Evolutionary conservation across 2,888 invertebrate species (phyloP), one percentile per base, ranked within the genome.

Genomic region (Ptilodon capucinus): DNA sequence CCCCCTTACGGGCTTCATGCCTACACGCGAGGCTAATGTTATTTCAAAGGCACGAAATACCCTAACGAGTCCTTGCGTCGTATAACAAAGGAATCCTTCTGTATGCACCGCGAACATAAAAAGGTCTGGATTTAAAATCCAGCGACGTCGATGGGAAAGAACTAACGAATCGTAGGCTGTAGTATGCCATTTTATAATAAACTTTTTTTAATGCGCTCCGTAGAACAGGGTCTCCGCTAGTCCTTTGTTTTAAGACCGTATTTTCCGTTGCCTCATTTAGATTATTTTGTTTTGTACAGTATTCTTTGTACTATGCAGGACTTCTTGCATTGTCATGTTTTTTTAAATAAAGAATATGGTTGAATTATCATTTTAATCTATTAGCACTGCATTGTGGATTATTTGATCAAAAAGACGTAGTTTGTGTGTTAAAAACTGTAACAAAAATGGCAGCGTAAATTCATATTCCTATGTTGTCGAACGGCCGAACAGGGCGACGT

Each of bases 51-150:
- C 70, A 80, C 67, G 71, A 75, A 80, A 83, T 79, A 84, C 81
- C 78, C 85, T 86, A 86, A 87, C 83, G 86, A 86, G 83, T 79
- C 73, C 76, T 82, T 84, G 72, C 78, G 76, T 68, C 58, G 56
- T 57, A 49, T 71, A 83, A 87, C 84, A 89, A 89, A 88, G 74
- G 74, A 69, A 59, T 78, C 68, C 71, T 77, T 72, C 70, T 87
- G 85, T 86, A 88, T 83, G 80, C 81, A 76, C 71, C 79, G 76
- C 74, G 69, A 79, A 77, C 71, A 76, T 72, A 80, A 84, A 79
- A 84, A 74, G n/a, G 76, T 77, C 73, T 74, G 77, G 68, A 74
- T 81, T 80, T 76, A 64, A 75, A 78, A 61, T 71, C 70, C 70
- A 54, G 68, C 66, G 70, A 73, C 74, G n/a, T n/a, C n/a, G 72